phyloP scores from a whole-genome alignment of 2,113 vertebrate species.

The Xenopus borealis region DNA sequence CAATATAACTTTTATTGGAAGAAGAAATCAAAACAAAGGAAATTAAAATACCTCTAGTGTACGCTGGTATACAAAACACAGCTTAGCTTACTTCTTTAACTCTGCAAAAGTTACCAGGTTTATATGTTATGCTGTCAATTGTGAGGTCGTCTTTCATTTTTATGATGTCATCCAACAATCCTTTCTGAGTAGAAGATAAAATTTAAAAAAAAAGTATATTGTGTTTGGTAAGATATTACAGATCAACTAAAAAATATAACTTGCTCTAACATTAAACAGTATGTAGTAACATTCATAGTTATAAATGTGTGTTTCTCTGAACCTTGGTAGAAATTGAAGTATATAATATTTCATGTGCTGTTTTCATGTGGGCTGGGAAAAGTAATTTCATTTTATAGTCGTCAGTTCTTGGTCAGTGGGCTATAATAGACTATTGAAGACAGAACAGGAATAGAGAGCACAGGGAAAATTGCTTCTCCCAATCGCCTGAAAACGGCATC shows the following conservation, averaged over 20 bases:
- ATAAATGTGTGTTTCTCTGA: not conserved
- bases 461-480: not conserved
- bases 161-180: not conserved
- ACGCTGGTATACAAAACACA: no score
- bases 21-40: no score
- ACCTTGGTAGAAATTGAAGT: not conserved
- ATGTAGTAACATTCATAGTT: not conserved
- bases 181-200: not conserved
- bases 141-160: not conserved
- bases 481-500: not conserved
- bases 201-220: not conserved
- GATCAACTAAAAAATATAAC: not conserved
- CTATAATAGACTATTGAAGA: not conserved
- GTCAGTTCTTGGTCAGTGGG: not conserved
- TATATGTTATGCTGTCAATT: not conserved
- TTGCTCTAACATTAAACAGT: not conserved
- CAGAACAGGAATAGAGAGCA: not conserved
- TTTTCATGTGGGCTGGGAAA: not conserved
- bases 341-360: conserved; percentile 5
- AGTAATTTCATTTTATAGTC: conserved; percentile 1
- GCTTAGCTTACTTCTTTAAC: no score
- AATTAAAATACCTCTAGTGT: no score
- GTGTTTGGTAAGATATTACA: not conserved
- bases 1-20: no score
- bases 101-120: no score